phyloP scores from a whole-genome alignment of 1,140 invertebrate species.

The Pteromalus puparum region DNA sequence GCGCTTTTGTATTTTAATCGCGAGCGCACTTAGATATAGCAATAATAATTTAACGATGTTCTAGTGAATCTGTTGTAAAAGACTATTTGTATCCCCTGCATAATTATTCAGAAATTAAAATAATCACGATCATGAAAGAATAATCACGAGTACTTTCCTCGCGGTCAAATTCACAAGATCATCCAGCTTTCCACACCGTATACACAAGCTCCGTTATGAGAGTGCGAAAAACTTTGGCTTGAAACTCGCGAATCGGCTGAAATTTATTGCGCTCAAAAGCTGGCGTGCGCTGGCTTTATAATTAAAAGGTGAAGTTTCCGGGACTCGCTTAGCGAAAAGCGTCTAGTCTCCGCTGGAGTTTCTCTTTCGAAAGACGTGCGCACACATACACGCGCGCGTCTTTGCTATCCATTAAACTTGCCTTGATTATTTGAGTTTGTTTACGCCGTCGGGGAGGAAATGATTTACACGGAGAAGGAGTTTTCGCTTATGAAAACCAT shows the following conservation, averaged over 20 bases:
- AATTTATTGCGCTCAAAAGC: constrained; percentile 35
- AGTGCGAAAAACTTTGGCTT: background rate
- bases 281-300: constrained; percentile 16
- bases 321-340: background rate
- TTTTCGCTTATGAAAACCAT: no score
- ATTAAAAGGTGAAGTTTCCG: constrained; percentile 22
- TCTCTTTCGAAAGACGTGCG: background rate
- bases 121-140: no score
- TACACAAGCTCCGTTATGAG: background rate
- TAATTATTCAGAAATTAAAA: no score
- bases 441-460: constrained; percentile 6
- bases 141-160: no score
- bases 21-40: no score
- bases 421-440: constrained; percentile 47
- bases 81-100: no score
- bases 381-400: background rate
- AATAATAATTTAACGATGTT: no score
- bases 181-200: background rate
- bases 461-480: constrained; percentile 26
- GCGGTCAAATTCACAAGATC: background rate
- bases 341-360: background rate
- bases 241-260: background rate
- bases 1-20: no score
- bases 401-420: constrained; percentile 39
- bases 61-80: no score